Percentiles rank a stretch among this genome's conserved stretches.
Conservation (phyloP, 2,888 invertebrate species). For the Pammene aurita region DNA sequence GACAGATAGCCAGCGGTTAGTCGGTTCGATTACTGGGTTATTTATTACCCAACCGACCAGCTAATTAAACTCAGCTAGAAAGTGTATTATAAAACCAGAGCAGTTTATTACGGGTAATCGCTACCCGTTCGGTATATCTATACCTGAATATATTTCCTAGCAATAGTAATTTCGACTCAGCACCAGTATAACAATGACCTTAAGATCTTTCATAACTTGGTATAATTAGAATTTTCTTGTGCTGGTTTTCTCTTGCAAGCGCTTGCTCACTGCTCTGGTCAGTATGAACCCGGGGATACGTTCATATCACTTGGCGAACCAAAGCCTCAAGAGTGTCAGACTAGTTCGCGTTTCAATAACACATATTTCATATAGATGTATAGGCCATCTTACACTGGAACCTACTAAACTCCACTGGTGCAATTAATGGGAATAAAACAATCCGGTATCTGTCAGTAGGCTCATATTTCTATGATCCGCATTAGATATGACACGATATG, state of each 20-base stretch:
- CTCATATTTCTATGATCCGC: conserved; percentile 10
- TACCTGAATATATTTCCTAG: conserved; percentile 5
- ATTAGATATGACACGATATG: conserved; percentile 24
- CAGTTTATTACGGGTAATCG: conserved; percentile 37
- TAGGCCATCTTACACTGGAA: background rate
- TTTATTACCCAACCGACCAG: conserved; percentile 52
- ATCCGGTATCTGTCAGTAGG: background rate
- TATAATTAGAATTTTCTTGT: background rate
- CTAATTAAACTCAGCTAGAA: conserved; percentile 52
- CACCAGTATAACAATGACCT: background rate
- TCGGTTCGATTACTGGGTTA: conserved; percentile 52
- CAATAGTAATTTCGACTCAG: background rate
- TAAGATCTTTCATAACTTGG: background rate
- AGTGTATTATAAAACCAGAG: conserved; percentile 47
- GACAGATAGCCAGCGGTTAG: conserved; percentile 44
- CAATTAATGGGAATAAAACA: background rate
- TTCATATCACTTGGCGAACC: background rate
- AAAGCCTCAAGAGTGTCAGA: background rate
- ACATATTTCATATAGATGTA: background rate
- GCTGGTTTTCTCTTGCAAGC: background rate
- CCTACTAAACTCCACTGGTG: background rate
- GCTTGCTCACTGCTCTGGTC: background rate
- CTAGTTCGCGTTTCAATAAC: background rate
- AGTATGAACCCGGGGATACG: background rate
- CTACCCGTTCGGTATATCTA: conserved; percentile 16